These are phyloP conservation scores for Drosophila pruinosa DNA, from an alignment of 1,140 invertebrate genomes.

Conservation along the genomic window DNA sequence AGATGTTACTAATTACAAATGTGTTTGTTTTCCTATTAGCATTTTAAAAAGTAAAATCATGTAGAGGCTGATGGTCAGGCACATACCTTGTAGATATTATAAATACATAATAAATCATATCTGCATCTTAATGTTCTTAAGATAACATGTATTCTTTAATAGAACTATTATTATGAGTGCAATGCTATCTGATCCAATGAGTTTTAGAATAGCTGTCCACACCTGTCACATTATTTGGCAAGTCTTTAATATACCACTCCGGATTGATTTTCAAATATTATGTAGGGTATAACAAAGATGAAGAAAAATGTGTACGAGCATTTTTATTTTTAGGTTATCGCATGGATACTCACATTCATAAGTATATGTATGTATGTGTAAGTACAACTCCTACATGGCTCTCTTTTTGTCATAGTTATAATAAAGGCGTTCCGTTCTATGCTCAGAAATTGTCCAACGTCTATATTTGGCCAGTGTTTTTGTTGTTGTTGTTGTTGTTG, in stretches of 20 bases:
- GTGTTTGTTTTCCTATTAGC: background rate
- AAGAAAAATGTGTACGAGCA: constrained; percentile 58
- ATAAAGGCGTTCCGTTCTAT: constrained; percentile 71
- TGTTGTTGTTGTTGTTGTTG: constrained; percentile 22
- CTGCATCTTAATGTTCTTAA: too few relatives aligned
- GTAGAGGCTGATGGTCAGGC: background rate
- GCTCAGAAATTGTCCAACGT: constrained; percentile 70
- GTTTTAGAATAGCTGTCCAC: too few relatives aligned
- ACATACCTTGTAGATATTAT: background rate
- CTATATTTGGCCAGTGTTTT: constrained; percentile 66
- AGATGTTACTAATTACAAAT: background rate
- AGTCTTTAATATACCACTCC: too few relatives aligned
- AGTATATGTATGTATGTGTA: constrained; percentile 4
- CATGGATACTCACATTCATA: constrained; percentile 50
- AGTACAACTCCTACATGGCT: constrained; percentile 42
- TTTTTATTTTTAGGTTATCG: constrained; percentile 75
- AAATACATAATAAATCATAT: too few relatives aligned
- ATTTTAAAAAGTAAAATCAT: background rate
- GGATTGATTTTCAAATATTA: background rate
- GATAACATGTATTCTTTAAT: too few relatives aligned
- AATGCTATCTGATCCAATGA: too few relatives aligned
- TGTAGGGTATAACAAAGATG: constrained; percentile 25
- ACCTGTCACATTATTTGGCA: too few relatives aligned
- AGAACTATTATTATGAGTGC: too few relatives aligned
- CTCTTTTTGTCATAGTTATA: constrained; percentile 63